A percentile compares a stretch with the other conserved stretches of the same genome.
Conservation (phyloP, 2,888 invertebrate species). For the Branchinecta sandiegonensis region DNA sequence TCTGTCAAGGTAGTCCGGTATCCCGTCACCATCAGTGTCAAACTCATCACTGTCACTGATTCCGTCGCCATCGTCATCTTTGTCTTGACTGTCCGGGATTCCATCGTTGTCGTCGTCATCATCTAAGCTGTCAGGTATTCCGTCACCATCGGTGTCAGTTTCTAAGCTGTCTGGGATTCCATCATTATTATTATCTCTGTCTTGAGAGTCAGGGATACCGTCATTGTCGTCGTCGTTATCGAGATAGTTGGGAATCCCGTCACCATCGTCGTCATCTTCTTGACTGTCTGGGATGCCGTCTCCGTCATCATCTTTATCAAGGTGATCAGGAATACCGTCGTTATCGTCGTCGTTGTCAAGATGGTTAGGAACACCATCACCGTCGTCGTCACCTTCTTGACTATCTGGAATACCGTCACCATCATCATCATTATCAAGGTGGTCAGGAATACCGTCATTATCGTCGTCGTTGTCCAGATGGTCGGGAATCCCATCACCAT, state of each 20-base stretch:
- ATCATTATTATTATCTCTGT: background rate
- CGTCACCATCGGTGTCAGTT: background rate
- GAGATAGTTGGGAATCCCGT: background rate
- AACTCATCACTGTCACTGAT: conserved; percentile 25
- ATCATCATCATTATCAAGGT: conserved; percentile 39
- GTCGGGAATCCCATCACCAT: conserved; percentile 18
- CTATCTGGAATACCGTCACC: conserved; percentile 34
- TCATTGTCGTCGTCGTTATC: conserved; percentile 1
- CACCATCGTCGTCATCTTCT: background rate
- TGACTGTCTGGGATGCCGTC: background rate
- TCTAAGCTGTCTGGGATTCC: background rate
- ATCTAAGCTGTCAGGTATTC: conserved; percentile 4
- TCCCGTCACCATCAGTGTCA: conserved; percentile 24
- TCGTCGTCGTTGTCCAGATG: conserved; percentile 17
- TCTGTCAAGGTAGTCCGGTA: conserved; percentile 18
- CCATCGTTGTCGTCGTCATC: conserved; percentile 1
- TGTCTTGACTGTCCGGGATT: conserved; percentile 25
- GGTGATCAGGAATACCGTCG: conserved; percentile 16
- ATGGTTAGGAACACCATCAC: background rate
- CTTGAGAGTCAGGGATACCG: background rate
- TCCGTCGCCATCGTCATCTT: conserved; percentile 24
- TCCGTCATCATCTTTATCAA: background rate
- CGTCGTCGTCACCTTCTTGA: conserved; percentile 34
- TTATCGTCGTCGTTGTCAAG: conserved; percentile 34
- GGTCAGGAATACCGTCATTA: conserved; percentile 35